phyloP scores from a whole-genome alignment of 2,797 vertebrate species.

The Malacoraja senta region DNA sequence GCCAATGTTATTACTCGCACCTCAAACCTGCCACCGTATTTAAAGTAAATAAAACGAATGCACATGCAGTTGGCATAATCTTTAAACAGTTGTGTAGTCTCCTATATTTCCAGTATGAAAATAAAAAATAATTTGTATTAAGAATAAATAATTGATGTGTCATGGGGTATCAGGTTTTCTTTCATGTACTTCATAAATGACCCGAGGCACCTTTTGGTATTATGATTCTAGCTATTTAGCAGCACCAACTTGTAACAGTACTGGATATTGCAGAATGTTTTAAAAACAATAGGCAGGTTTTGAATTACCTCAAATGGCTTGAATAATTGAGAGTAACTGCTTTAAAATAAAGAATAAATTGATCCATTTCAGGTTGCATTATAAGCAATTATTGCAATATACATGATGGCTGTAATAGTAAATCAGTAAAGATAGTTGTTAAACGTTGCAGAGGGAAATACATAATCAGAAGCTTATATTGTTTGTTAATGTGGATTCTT shows the following conservation, averaged over 20 bases:
- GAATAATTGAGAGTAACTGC: neutral
- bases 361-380: neutral
- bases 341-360: constrained; percentile 9
- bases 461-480: neutral
- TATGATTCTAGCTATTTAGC: constrained; percentile 17
- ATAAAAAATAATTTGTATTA: neutral
- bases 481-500: neutral
- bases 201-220: constrained; percentile 36
- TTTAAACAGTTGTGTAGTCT: neutral
- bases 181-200: neutral
- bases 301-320: neutral
- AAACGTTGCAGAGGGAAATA: neutral
- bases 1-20: neutral
- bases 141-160: constrained; percentile 28
- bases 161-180: neutral
- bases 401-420: neutral
- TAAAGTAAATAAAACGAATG: neutral
- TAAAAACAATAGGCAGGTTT: neutral
- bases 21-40: neutral
- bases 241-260: constrained; percentile 8
- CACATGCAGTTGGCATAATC: neutral
- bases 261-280: neutral
- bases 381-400: neutral
- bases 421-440: neutral
- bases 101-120: neutral